phyloP scores from a whole-genome alignment of 2,113 vertebrate genomes.

The Rhodinocichla rosea region DNA sequence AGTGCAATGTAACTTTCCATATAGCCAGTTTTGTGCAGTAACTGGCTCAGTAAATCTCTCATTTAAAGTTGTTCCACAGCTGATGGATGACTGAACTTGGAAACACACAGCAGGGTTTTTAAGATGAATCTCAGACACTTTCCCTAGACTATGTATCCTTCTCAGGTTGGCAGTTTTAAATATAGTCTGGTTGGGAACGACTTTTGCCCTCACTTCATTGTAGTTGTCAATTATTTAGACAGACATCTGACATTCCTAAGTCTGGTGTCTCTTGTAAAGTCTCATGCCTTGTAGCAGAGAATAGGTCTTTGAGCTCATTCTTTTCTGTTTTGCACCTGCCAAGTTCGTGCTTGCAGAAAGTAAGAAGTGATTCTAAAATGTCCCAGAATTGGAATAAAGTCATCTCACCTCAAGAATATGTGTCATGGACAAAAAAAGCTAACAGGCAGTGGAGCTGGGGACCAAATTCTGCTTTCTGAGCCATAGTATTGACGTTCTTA shows the following conservation, averaged over 20 bases:
- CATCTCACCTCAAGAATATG: not conserved
- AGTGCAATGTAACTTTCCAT: not conserved
- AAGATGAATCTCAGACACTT: not conserved
- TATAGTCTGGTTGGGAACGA: slow-evolving; percentile 19
- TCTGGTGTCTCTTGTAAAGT: not conserved
- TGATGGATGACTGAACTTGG: not conserved
- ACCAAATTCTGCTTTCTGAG: not conserved
- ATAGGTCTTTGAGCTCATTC: not conserved
- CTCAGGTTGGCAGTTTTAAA: slow-evolving; percentile 39
- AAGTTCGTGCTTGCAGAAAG: not conserved
- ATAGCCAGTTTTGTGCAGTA: not conserved
- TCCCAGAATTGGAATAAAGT: not conserved
- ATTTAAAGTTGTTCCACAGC: not conserved
- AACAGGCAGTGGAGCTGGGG: not conserved
- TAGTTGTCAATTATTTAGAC: slow-evolving; percentile 41
- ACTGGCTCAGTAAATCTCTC: not conserved
- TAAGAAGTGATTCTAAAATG: not conserved
- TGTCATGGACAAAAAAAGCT: not conserved
- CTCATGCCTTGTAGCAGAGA: not conserved
- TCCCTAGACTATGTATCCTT: not conserved
- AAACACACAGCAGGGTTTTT: not conserved
- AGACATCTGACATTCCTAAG: not conserved
- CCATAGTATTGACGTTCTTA: not conserved
- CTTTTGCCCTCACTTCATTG: slow-evolving; percentile 19
- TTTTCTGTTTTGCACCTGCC: not conserved